A percentile compares a stretch with the other conserved stretches of the same genome.
Evolutionary conservation across 2,113 vertebrate species (phyloP).

Genomic region (Saimiri boliviensis): DNA sequence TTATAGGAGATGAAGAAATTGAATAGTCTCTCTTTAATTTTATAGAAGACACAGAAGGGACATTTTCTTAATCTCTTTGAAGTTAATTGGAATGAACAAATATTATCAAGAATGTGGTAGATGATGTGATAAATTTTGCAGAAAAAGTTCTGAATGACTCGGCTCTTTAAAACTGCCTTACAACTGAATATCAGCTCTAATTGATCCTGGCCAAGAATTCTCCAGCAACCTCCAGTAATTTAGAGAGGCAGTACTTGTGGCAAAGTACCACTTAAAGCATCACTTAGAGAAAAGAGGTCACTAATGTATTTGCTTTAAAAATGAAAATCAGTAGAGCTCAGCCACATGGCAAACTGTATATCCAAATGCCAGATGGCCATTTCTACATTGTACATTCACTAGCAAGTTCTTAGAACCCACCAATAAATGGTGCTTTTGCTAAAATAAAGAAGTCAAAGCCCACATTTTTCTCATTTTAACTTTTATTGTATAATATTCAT

Average conservation of each 20-base stretch:
- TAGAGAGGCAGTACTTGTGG: neutral
- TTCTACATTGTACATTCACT: neutral
- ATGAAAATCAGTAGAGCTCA: neutral
- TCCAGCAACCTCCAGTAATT: neutral
- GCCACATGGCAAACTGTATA: neutral
- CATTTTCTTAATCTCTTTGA: neutral
- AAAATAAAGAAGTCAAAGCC: neutral
- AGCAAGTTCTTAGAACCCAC: neutral
- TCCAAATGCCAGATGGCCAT: neutral
- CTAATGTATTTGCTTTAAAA: neutral
- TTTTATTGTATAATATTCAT: neutral
- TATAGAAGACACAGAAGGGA: neutral
- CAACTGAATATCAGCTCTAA: neutral
- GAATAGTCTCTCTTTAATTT: constrained; percentile 19
- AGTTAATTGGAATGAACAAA: neutral
- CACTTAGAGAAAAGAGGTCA: neutral
- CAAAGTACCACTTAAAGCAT: neutral
- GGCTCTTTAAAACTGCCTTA: neutral
- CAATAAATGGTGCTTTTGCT: neutral
- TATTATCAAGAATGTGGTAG: constrained; percentile 7
- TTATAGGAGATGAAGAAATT: constrained; percentile 4
- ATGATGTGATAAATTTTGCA: constrained; percentile 8
- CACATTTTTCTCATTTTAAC: neutral
- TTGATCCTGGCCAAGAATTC: neutral
- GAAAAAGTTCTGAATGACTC: neutral